Percentiles rank a stretch among this genome's conserved stretches.
Evolutionary conservation across 1,140 invertebrate species (phyloP).

Genomic region (Tetranychus cinnabarinus): DNA sequence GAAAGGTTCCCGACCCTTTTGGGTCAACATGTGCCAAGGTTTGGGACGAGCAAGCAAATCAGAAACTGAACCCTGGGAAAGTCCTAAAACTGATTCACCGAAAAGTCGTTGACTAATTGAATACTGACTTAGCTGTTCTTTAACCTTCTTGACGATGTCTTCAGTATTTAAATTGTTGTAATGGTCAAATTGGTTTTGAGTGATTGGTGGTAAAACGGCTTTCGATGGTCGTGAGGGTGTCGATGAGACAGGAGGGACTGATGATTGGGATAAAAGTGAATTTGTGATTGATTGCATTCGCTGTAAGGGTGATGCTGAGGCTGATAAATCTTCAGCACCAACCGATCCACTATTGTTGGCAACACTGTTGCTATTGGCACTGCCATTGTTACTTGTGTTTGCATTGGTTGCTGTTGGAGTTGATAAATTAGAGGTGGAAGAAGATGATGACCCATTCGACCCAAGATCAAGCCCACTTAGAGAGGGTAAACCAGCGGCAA

Average conservation of each 20-base stretch:
- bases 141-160: constrained; percentile 87
- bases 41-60: constrained; percentile 81
- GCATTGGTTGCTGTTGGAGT: background rate
- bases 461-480: no score
- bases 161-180: constrained; percentile 96
- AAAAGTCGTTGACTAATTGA: constrained; percentile 95
- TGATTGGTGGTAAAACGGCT: constrained; percentile 87
- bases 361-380: background rate
- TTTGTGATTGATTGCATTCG: constrained; percentile 95
- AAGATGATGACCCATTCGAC: background rate
- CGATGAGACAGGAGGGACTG: constrained; percentile 17
- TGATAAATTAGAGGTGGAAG: background rate
- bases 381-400: background rate
- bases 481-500: background rate
- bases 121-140: constrained; percentile 90
- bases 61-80: constrained; percentile 86
- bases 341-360: background rate
- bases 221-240: constrained; percentile 41
- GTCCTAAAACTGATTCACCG: constrained; percentile 83
- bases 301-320: constrained; percentile 49
- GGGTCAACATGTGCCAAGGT: constrained; percentile 90
- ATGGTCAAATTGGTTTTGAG: constrained; percentile 94
- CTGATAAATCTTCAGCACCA: constrained; percentile 7
- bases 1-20: constrained; percentile 87
- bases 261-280: constrained; percentile 70